Evolutionary conservation across 2,113 vertebrate genomes (phyloP).

Genomic region (Ceyx melanurus): DNA sequence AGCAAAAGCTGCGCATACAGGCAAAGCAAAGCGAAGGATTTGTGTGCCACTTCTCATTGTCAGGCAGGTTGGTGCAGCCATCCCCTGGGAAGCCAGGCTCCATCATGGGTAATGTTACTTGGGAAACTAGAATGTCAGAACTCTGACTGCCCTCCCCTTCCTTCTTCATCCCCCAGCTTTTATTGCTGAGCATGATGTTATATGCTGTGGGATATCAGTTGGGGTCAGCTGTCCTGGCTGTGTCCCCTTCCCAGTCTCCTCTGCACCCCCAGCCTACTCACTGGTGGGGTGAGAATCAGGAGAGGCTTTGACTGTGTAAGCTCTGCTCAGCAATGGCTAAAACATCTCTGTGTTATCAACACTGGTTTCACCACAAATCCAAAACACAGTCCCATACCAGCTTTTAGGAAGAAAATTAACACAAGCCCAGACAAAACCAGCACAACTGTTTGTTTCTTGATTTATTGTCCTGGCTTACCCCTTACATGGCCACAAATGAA

Average conservation of each 20-base stretch:
- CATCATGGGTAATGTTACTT: fast-evolving
- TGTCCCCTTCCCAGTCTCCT: neutral
- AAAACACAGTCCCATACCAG: neutral
- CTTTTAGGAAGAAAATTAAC: neutral
- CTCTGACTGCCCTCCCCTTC: neutral
- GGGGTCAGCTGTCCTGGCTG: neutral
- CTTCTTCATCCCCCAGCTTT: neutral
- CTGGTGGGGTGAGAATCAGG: neutral
- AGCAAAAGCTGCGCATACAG: neutral
- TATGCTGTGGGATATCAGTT: neutral
- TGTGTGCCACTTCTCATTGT: neutral
- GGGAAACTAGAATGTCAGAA: neutral
- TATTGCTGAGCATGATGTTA: neutral
- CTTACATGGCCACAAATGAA: neutral
- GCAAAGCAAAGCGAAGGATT: neutral
- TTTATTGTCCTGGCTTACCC: neutral
- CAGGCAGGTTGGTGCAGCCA: neutral
- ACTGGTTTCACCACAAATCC: neutral
- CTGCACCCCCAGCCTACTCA: neutral
- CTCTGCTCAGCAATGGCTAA: neutral
- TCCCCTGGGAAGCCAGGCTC: neutral
- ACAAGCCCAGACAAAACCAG: neutral
- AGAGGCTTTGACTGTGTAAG: neutral
- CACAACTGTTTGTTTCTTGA: neutral
- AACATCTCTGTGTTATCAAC: neutral